phyloP scores from a whole-genome alignment of 2,797 vertebrate genomes.

The Pseudocheirus occidentalis region DNA sequence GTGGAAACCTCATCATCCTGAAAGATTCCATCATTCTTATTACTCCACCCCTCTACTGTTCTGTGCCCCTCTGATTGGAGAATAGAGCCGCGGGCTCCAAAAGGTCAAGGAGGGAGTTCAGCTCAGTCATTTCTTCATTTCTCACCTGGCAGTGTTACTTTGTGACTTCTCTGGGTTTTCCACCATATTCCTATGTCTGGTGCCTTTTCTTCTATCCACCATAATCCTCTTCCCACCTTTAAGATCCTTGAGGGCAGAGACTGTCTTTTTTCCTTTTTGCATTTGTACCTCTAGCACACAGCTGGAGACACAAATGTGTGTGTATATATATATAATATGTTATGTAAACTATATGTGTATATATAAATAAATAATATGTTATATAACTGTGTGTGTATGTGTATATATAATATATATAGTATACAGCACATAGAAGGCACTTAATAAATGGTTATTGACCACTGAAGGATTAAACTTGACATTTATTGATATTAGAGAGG shows the following conservation, averaged over 20 bases:
- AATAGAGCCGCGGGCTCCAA: background rate
- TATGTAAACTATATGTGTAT: too few relatives aligned
- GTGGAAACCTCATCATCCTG: background rate
- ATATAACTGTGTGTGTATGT: too few relatives aligned
- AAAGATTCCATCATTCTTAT: background rate
- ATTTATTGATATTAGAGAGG: background rate
- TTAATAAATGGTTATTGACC: background rate
- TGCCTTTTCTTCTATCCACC: background rate
- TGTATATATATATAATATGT: too few relatives aligned
- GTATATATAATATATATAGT: background rate
- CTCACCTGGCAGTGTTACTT: background rate
- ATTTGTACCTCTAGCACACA: background rate
- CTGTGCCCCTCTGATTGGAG: background rate
- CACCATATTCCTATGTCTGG: background rate
- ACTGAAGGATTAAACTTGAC: background rate
- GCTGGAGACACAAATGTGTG: too few relatives aligned
- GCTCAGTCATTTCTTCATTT: background rate
- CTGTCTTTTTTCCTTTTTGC: background rate
- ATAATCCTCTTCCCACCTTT: too few relatives aligned
- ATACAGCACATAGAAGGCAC: background rate
- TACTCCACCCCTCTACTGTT: background rate
- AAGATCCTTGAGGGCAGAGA: background rate
- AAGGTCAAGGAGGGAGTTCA: background rate
- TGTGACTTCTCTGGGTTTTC: background rate
- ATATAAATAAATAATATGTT: too few relatives aligned